Conservation (phyloP, 2,888 invertebrate genomes). For the Mellilla xanthometata region DNA sequence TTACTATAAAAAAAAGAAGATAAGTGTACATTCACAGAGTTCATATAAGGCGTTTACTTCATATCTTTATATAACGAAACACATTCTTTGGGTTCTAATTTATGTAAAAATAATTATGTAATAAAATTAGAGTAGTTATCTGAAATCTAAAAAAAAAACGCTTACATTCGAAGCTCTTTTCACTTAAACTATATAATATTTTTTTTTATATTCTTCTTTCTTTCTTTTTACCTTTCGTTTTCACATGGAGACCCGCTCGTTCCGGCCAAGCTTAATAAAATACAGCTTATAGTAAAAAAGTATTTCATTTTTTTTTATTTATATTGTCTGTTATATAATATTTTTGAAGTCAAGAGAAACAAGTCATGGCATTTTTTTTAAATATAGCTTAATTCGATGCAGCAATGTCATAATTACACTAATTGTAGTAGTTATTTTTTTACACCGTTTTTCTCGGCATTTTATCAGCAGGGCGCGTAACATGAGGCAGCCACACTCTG, state of each 20-base stretch:
- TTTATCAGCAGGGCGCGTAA: no score
- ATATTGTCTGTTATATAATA: neutral
- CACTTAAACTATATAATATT: slow-evolving; percentile 2
- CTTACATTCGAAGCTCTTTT: slow-evolving; percentile 5
- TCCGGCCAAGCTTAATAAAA: no score
- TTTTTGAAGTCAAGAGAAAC: neutral
- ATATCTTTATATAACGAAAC: neutral
- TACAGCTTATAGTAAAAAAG: slow-evolving; percentile 11
- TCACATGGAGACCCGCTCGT: slow-evolving; percentile 10
- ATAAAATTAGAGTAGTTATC: neutral
- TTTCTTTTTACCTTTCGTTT: no score
- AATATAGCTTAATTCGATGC: no score
- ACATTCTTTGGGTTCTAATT: slow-evolving; percentile 12
- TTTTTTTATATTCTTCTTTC: no score
- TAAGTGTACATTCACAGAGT: no score
- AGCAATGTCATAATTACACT: no score
- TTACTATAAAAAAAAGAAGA: no score
- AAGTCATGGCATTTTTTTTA: neutral
- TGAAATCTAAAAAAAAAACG: slow-evolving; percentile 1
- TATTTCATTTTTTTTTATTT: neutral
- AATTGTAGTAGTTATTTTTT: no score
- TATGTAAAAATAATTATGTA: neutral
- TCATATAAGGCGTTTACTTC: no score
- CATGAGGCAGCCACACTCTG: no score
- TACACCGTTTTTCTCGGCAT: no score